These are phyloP conservation scores for Amphimedon queenslandica DNA, from an alignment of 37 sponge, comb jelly and placozoan genomes.

Conservation along the genomic window DNA sequence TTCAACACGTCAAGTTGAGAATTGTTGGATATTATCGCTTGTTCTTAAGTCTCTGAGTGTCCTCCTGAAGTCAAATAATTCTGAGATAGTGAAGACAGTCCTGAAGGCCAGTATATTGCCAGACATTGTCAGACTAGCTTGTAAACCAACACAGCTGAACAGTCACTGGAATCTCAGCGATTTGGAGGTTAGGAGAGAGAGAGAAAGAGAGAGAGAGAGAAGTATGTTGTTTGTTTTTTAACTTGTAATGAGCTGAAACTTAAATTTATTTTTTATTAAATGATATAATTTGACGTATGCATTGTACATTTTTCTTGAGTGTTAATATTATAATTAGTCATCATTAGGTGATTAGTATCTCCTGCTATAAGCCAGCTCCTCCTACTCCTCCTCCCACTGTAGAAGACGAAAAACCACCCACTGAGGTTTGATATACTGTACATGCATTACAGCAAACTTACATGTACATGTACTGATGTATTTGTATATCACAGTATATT, in stretches of 20 bases:
- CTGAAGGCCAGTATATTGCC: conserved; percentile 31
- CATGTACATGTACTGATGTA: conserved; percentile 1
- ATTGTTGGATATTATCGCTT: conserved; percentile 39
- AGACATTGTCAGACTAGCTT: conserved; percentile 31
- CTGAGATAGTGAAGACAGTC: conserved; percentile 26
- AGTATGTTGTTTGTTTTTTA: too few species aligned
- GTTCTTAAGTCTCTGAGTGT: conserved; percentile 35
- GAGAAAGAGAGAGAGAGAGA: too few species aligned
- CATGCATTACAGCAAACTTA: neutral
- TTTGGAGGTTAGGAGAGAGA: conserved; percentile 42
- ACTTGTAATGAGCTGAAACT: too few species aligned
- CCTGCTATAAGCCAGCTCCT: too few species aligned
- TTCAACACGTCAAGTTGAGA: conserved; percentile 31
- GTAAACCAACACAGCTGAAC: conserved; percentile 56
- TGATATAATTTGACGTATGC: too few species aligned
- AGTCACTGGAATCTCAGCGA: conserved; percentile 48
- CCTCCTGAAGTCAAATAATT: conserved; percentile 20
- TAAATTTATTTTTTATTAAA: neutral
- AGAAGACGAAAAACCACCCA: neutral
- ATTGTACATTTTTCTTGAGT: too few species aligned
- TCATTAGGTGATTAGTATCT: too few species aligned
- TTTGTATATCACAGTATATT: neutral
- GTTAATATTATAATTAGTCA: too few species aligned
- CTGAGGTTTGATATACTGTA: neutral
- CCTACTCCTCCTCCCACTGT: too few species aligned